Conservation (phyloP, 2,888 invertebrate genomes). For the Callyntrura guangdongensis region DNA sequence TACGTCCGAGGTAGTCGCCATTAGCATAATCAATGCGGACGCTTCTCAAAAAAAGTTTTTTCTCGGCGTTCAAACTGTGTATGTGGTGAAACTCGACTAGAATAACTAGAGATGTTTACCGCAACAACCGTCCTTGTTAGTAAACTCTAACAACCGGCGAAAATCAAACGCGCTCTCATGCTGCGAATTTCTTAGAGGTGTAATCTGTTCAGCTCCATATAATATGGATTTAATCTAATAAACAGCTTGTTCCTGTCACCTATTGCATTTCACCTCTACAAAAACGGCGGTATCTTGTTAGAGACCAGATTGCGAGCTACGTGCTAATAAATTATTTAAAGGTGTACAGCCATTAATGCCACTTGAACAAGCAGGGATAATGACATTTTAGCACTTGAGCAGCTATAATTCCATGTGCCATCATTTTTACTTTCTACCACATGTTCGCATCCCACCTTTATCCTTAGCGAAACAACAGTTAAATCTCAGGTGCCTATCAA, state of each 20-base stretch:
- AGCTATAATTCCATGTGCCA: background rate
- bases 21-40: no score
- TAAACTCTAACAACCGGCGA: background rate
- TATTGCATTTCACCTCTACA: background rate
- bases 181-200: background rate
- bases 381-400: background rate
- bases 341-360: conserved; percentile 14
- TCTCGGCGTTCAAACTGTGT: background rate
- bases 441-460: no score
- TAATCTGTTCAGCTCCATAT: conserved; percentile 19
- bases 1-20: no score
- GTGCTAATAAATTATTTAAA: conserved; percentile 38
- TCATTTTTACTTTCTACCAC: no score
- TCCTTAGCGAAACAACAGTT: no score
- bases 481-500: no score
- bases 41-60: background rate
- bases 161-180: background rate
- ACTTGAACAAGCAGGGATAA: conserved; percentile 17
- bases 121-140: conserved; percentile 12
- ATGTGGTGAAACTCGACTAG: background rate
- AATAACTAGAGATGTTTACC: background rate
- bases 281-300: conserved; percentile 26
- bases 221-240: conserved; percentile 29
- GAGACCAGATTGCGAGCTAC: background rate
- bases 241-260: conserved; percentile 60